A percentile compares a stretch with the other conserved stretches of the same genome.
Conservation (phyloP, 1,140 invertebrate genomes). For the Ruditapes philippinarum region DNA sequence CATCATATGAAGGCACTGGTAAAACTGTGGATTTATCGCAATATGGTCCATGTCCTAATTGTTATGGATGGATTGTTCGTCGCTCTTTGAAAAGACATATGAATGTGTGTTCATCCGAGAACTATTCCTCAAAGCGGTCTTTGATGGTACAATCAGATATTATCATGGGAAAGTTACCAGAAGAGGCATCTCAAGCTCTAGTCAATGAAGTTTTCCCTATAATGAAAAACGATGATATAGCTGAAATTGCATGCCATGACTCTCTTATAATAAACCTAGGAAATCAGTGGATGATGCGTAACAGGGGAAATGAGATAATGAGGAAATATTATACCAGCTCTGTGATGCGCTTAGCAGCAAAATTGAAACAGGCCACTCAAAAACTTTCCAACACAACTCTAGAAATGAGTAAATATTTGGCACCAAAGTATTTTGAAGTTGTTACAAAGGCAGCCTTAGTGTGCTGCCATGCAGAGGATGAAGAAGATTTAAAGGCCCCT, state of each 20-base stretch:
- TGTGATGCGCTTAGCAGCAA: conserved; percentile 56
- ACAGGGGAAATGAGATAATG: conserved; percentile 53
- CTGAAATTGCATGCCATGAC: conserved; percentile 42
- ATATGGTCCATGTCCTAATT: not conserved
- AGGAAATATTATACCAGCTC: conserved; percentile 54
- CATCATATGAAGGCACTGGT: not conserved
- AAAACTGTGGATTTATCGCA: not conserved
- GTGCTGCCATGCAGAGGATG: too few species aligned
- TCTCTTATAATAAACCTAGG: too few species aligned
- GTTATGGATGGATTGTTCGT: not conserved
- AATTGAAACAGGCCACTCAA: not conserved
- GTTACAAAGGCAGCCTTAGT: too few species aligned
- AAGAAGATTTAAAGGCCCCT: too few species aligned
- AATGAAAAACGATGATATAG: conserved; percentile 47
- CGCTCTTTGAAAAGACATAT: not conserved
- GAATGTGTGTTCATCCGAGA: not conserved
- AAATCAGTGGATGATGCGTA: too few species aligned
- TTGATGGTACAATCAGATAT: conserved; percentile 44
- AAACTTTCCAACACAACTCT: too few species aligned
- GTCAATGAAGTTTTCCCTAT: conserved; percentile 56
- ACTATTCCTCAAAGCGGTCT: not conserved
- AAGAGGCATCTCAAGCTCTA: conserved; percentile 7
- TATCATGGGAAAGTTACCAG: conserved; percentile 15
- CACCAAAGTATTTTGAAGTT: too few species aligned
- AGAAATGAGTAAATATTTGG: too few species aligned